Conservation (phyloP, 1,140 invertebrate species). For the Zophobas morio region DNA sequence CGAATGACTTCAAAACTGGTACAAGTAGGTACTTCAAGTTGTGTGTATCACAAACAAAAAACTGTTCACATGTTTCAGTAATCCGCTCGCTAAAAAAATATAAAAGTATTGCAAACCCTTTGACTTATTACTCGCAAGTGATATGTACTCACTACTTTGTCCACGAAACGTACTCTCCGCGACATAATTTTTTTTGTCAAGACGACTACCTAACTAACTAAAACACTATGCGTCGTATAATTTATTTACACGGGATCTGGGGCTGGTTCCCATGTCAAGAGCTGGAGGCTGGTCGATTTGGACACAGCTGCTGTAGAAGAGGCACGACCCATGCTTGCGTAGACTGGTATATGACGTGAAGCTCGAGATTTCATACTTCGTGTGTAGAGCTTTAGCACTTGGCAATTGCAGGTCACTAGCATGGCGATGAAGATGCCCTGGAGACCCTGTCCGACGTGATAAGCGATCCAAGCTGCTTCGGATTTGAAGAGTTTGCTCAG, state of each 20-base stretch:
- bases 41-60: too few species aligned
- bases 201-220: not conserved
- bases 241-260: slow-evolving; percentile 64
- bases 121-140: too few species aligned
- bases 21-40: too few species aligned
- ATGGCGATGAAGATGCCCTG: slow-evolving; percentile 76
- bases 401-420: slow-evolving; percentile 78
- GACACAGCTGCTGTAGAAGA: slow-evolving; percentile 49
- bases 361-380: slow-evolving; percentile 60
- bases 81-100: too few species aligned
- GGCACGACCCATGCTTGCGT: slow-evolving; percentile 49
- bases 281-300: slow-evolving; percentile 65
- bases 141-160: not conserved
- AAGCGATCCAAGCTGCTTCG: slow-evolving; percentile 68
- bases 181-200: slow-evolving; percentile 12
- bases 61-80: too few species aligned
- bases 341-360: slow-evolving; percentile 53
- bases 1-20: too few species aligned
- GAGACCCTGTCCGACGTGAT: slow-evolving; percentile 68
- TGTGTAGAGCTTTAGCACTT: slow-evolving; percentile 67
- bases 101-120: too few species aligned
- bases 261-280: slow-evolving; percentile 65
- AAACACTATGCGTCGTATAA: too few species aligned
- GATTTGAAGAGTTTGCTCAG: slow-evolving; percentile 61
- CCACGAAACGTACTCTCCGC: not conserved